Base-by-base conservation (phyloP, 2,113 vertebrate species). In the Nothobranchius kuhntae region DNA sequence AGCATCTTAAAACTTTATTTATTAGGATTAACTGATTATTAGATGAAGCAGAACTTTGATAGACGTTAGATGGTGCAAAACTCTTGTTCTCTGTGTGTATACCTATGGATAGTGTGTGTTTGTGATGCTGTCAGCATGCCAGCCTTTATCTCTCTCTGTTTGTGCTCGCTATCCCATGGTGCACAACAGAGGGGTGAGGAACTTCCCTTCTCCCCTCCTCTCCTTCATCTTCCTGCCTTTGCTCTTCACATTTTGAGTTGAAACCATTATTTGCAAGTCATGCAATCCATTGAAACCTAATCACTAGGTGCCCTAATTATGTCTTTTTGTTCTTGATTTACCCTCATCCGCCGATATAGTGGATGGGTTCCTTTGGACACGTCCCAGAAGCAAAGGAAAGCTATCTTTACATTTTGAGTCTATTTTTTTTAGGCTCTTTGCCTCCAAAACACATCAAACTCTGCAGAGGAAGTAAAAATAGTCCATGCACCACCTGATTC, bases 81-180 rank as follows among this genome's bases (percentile, higher is more conserved):
- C 45, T 4, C 26, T 44, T 17, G 11, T 47, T 67, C 21, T 68
- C 46, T 65, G 78, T 60, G 53, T 54, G 53, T 40, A 30, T 57
- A 57, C 47, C 57, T 71, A 51, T 72, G 54, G 53, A 51, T 66
- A 13, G n/a, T 21, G 42, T 58, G 44, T 56, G 21, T 62, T 50
- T 17, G 44, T 55, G 54, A 40, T 54, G 69, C 86, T 85, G 87
- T 87, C 78, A 84, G 76, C 51, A 65, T 75, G 79, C 62, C 83
- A 80, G 17, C 71, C 35, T 71, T 14, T 77, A 42, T 60, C 51
- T 68, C 61, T 61, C 48, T 61, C 17, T 8, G 9, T n/a, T 45
- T 72, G 45, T 77, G 58, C 75, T 73, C 47, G 61, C 61, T 62
- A 56, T 69, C 66, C 63, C 65, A 53, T 57, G 71, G 75, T 63